Base-by-base conservation (phyloP, 2,797 vertebrate genomes). In the Ctenosaura bakeri region DNA sequence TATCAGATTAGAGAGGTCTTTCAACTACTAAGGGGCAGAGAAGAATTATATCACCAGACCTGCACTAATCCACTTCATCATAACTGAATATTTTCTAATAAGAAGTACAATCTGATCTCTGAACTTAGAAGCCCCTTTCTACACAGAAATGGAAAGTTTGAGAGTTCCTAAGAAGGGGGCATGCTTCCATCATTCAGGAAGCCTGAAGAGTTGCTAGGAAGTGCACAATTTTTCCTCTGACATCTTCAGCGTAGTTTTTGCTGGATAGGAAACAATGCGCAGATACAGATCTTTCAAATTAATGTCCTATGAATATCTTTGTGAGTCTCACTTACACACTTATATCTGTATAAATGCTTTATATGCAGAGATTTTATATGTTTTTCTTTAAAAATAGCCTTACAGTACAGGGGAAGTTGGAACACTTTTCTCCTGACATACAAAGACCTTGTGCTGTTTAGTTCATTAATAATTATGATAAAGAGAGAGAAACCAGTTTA, bases 71-170 rank as follows among this genome's bases (percentile, higher is more conserved):
- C 84, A 59, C 86, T 91, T 93, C 64, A 81, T 91, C 69, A 74
- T 90, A 92, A 94, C 92, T 89, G 81, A 64, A 85, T 76, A 13
- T 38, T 88, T 90, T 94, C 90, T 94, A 94, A 91, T 89, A 93
- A n/a, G 94, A 95, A 89, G 81, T 54, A 66, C 32, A 91, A 91
- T 91, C 90, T 93, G 93, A 86, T 92, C 90, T 91, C 77, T 76
- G 94, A 86, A 86, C 82, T 62, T 9, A 62, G 78, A 66, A 76
- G 50, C 69, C 92, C 89, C 85, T 42, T 35, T 54, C 73, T 76
- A 59, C 10, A 1, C 73, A 92, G 82, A 86, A 90, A 87, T 91
- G 20, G 22, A 59, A 92, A 86, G 42, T 69, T n/a, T 62, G 29
- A 64, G 8, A 87, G 59, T 85, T 90, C 80, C 29, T 35, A 56